These are phyloP conservation scores for Calephelis perditalis DNA, from an alignment of 2,888 invertebrate species.

Conservation along the genomic window DNA sequence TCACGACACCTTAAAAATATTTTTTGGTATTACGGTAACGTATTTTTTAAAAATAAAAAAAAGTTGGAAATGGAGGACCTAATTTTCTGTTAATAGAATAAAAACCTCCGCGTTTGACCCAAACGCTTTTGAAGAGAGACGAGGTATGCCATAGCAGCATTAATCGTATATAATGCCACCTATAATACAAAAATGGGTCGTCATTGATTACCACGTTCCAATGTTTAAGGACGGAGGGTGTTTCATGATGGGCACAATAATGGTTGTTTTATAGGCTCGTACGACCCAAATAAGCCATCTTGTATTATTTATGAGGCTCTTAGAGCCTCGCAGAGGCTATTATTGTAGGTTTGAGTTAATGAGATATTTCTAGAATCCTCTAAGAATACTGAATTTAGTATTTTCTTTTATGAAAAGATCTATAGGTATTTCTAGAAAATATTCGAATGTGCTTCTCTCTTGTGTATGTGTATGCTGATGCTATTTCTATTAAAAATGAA, in stretches of 20 bases:
- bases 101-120: too few relatives aligned
- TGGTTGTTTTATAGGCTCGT: slow-evolving; percentile 12
- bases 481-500: too few relatives aligned
- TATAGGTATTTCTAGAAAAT: too few relatives aligned
- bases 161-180: background rate
- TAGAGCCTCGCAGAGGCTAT: background rate
- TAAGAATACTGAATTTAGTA: background rate
- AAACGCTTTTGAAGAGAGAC: too few relatives aligned
- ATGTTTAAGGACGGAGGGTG: slow-evolving; percentile 8
- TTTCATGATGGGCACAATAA: slow-evolving; percentile 7
- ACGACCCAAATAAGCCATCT: slow-evolving; percentile 37
- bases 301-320: slow-evolving; percentile 37
- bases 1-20: too few relatives aligned
- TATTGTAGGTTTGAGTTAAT: slow-evolving; percentile 2
- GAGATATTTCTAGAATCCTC: background rate
- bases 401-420: background rate
- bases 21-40: too few relatives aligned
- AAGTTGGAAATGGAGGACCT: too few relatives aligned
- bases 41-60: too few relatives aligned
- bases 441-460: background rate
- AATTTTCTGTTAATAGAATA: too few relatives aligned
- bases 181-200: slow-evolving; percentile 4
- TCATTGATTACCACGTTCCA: slow-evolving; percentile 9
- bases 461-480: background rate
- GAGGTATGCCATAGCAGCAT: too few relatives aligned